These are phyloP conservation scores for Odontomyia ornata DNA, from an alignment of 2,888 invertebrate species.

Conservation along the genomic window DNA sequence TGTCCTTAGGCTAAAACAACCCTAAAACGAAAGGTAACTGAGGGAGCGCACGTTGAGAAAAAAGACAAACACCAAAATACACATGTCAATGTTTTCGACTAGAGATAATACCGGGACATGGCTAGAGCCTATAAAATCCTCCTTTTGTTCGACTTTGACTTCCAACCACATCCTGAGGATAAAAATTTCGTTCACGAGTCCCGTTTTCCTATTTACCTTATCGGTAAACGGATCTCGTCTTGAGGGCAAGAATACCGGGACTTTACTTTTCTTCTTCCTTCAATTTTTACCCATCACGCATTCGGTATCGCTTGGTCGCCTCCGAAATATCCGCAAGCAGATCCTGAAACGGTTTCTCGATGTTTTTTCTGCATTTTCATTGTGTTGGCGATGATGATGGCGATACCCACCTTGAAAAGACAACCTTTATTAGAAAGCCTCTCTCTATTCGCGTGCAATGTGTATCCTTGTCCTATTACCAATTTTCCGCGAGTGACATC, in stretches of 20 bases:
- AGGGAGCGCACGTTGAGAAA: slow-evolving; percentile 13
- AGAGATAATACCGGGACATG: slow-evolving; percentile 32
- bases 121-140: slow-evolving; percentile 29
- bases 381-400: not conserved
- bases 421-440: not conserved
- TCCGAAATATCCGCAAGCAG: not conserved
- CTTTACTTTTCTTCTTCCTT: slow-evolving; percentile 19
- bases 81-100: slow-evolving; percentile 40
- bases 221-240: slow-evolving; percentile 39
- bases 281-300: not conserved
- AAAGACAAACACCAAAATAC: slow-evolving; percentile 46
- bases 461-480: not conserved
- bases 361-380: slow-evolving; percentile 17
- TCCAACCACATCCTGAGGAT: slow-evolving; percentile 15
- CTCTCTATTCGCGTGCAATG: not conserved
- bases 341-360: not conserved
- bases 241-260: not conserved
- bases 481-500: slow-evolving; percentile 28
- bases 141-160: not conserved
- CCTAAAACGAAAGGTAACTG: not conserved
- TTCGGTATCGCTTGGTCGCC: not conserved
- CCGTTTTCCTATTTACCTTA: slow-evolving; percentile 43
- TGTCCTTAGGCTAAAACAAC: slow-evolving; percentile 41
- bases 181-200: slow-evolving; percentile 28
- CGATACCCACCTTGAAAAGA: not conserved